Evolutionary conservation across 2,888 invertebrate species (phyloP), one percentile per base, ranked within the genome.

Genomic region (Ophioninae sp.): DNA sequence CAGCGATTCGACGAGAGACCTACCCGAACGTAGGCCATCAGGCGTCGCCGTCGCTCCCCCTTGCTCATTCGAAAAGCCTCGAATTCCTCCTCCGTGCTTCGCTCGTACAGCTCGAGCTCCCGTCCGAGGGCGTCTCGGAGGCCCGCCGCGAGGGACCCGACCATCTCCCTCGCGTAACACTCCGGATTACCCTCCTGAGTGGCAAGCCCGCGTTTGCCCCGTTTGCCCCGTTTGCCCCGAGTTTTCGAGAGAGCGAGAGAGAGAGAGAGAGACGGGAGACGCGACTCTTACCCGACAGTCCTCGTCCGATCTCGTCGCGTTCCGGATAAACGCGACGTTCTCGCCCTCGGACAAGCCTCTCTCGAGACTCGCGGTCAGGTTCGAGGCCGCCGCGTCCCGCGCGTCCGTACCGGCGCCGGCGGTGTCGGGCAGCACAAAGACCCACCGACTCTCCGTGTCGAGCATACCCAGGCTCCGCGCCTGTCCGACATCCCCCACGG

Each of bases 1-100:
- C 44, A 23, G 13, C 41, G 17, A 23, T 20, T 44, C n/a, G 1
- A 56, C 3, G 3, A 7, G 51, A 2, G 37, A 86, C 88, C 86
- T 87, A 96, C 97, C 93, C 95, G 95, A 91, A 97, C 94, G 88
- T 95, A 95, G 23, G 94, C 94, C 0, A 97, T 91, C 56, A 97
- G 93, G 85, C 95, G 95, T 51, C 94, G 93, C 83, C 95, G 94
- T 86, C 96, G 94, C 87, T 96, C 96, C 8, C 93, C 87, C 91
- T 96, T 96, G 1, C 95, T 95, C 0, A 96, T 95, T 86, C 96
- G 94, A 85, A 97, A 95, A 0, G 96, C 95, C 88, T 97, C 97
- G 96, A 97, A 97, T 93, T 97, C 97, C 91, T 97, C 97, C 87
- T 97, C 96, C 0, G 96, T 97, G 3, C 97, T 96, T 91, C 96